Base-by-base conservation (phyloP, 2,797 vertebrate species). In the Ciconia nigra region DNA sequence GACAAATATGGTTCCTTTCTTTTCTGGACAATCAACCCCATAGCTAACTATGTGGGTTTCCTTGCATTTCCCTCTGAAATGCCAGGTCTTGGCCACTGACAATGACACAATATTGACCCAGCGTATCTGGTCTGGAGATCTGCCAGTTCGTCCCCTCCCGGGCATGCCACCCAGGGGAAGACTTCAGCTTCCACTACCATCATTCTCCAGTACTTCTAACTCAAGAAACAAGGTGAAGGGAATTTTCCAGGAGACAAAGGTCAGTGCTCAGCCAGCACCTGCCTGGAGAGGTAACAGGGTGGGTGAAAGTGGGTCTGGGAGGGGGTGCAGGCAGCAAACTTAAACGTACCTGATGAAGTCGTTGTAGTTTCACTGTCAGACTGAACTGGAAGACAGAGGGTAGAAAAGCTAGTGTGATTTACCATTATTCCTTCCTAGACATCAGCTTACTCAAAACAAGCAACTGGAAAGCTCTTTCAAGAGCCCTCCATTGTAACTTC, bases 341-440 rank as follows among this genome's bases (percentile, higher is more conserved):
- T 71, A 74, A 94, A 89, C 35, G 2, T 57, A 98, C 97, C 97
- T 93, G 97, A 90, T n/a, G 93, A 80, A 84, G 69, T 39, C 0
- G 96, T 94, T 1, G 87, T 8, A 0, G 89, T 82, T 93, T 83
- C 95, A 0, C 54, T 90, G 57, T 90, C 93, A 87, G 83, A 81
- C n/a, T 25, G 89, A 97, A 88, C 91, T 96, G 78, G 59, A 97
- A 92, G 51, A 83, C 33, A 94, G 49, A 78, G 5, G 10, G 35
- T 37, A 73, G 33, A 31, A 78, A 80, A 90, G 35, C 92, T 16
- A 89, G n/a, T 49, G 44, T 25, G 22, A 49, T 80, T 78, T 74
- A 69, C 35, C 41, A 15, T 17, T 7, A 47, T 31, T 65, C 39
- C 51, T 41, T 87, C 37, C 52, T 51, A 90, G 57, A 81, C 25